phyloP scores from a whole-genome alignment of 2,797 vertebrate species.

The Enteromius radiatus region DNA sequence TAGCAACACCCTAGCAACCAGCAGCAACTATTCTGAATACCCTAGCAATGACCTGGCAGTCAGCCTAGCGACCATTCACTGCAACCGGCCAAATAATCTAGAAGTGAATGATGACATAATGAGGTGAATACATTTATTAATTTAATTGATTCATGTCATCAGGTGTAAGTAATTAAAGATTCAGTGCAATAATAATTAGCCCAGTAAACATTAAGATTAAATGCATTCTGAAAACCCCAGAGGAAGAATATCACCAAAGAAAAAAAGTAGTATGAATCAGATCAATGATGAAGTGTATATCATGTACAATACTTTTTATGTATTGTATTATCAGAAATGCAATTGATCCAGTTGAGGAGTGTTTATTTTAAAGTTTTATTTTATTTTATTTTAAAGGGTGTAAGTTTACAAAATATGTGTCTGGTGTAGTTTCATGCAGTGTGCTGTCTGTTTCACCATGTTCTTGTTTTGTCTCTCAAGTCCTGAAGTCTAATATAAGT shows the following conservation, averaged over 20 bases:
- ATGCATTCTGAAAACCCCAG: background rate
- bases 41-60: background rate
- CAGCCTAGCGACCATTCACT: background rate
- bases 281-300: background rate
- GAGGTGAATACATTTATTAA: background rate
- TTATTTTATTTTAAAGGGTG: background rate
- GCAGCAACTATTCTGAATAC: background rate
- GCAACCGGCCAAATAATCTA: background rate
- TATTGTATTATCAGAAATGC: slow-evolving; percentile 17
- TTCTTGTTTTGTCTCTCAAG: background rate
- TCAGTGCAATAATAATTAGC: background rate
- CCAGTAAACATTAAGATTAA: background rate
- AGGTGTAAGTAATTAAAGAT: too few species aligned
- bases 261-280: background rate
- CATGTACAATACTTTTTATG: background rate
- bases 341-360: background rate
- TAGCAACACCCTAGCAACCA: background rate
- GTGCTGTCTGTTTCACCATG: slow-evolving; percentile 20
- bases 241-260: background rate
- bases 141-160: background rate
- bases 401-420: slow-evolving; percentile 28
- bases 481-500: background rate
- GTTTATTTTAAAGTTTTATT: background rate
- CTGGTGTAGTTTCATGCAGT: slow-evolving; percentile 19
- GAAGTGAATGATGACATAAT: background rate